A percentile compares a stretch with the other conserved stretches of the same genome.
Conservation (phyloP, 2,113 vertebrate species). For the Paramormyrops kingsleyae region DNA sequence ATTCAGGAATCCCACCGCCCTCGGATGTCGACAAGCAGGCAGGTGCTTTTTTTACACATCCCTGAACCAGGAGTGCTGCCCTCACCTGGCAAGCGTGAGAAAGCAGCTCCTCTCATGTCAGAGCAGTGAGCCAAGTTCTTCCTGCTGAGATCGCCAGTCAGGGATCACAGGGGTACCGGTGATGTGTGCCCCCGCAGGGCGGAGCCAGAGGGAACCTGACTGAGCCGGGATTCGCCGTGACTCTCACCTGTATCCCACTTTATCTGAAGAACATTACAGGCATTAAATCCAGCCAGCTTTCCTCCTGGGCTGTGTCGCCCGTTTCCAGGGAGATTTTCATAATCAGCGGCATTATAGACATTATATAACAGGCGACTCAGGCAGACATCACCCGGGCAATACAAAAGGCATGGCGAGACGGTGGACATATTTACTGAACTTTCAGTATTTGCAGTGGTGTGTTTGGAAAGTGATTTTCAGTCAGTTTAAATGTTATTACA, state of each 20-base stretch:
- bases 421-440: background rate
- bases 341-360: background rate
- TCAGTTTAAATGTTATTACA: background rate
- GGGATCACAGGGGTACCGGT: conserved; percentile 13
- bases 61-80: background rate
- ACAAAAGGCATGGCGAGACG: background rate
- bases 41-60: background rate
- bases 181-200: background rate
- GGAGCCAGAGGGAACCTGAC: conserved; percentile 13
- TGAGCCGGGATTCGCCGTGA: background rate
- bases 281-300: background rate
- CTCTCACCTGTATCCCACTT: background rate
- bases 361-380: background rate
- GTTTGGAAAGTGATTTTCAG: background rate
- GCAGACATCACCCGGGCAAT: background rate
- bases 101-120: background rate
- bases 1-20: background rate
- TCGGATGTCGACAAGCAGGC: background rate
- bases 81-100: conserved; percentile 3
- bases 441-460: background rate
- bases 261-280: conserved; percentile 6
- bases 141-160: background rate
- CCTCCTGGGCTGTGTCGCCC: background rate
- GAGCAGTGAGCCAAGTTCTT: background rate
- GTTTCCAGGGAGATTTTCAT: background rate